phyloP scores from a whole-genome alignment of 2,797 vertebrate species.

The Argyrosomus regius region DNA sequence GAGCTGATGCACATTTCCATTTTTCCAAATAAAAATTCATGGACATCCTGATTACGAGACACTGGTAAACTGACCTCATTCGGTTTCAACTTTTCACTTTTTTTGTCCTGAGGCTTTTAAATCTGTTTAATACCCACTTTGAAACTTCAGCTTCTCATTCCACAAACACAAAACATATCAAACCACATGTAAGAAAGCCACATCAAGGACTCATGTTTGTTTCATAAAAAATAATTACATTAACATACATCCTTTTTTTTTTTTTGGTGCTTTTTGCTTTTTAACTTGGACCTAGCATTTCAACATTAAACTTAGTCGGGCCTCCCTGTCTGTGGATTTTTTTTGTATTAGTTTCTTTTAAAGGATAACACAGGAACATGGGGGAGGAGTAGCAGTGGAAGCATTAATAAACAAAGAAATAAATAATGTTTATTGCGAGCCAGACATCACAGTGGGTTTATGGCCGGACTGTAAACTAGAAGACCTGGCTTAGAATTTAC shows the following conservation, averaged over 20 bases:
- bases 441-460: slow-evolving; percentile 85
- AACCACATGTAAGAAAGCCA: slow-evolving; percentile 77
- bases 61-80: slow-evolving; percentile 33
- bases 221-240: slow-evolving; percentile 76
- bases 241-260: slow-evolving; percentile 49
- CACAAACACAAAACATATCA: slow-evolving; percentile 69
- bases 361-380: slow-evolving; percentile 49
- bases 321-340: slow-evolving; percentile 28
- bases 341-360: slow-evolving; percentile 48
- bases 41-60: slow-evolving; percentile 28
- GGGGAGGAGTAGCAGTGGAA: slow-evolving; percentile 49
- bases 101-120: slow-evolving; percentile 54
- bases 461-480: slow-evolving; percentile 84
- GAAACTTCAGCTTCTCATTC: slow-evolving; percentile 59
- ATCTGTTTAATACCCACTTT: slow-evolving; percentile 53
- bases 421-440: slow-evolving; percentile 82
- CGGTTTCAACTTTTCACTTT: slow-evolving; percentile 49
- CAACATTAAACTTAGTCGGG: slow-evolving; percentile 49
- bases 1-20: not conserved
- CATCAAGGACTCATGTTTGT: slow-evolving; percentile 76
- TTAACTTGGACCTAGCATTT: slow-evolving; percentile 43
- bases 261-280: slow-evolving; percentile 18
- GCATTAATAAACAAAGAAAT: slow-evolving; percentile 82
- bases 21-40: not conserved
- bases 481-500: slow-evolving; percentile 83